Percentiles rank a stretch among this genome's conserved stretches.
These are phyloP conservation scores for Phania funesta DNA, from an alignment of 2,888 invertebrate species.

Conservation along the genomic window DNA sequence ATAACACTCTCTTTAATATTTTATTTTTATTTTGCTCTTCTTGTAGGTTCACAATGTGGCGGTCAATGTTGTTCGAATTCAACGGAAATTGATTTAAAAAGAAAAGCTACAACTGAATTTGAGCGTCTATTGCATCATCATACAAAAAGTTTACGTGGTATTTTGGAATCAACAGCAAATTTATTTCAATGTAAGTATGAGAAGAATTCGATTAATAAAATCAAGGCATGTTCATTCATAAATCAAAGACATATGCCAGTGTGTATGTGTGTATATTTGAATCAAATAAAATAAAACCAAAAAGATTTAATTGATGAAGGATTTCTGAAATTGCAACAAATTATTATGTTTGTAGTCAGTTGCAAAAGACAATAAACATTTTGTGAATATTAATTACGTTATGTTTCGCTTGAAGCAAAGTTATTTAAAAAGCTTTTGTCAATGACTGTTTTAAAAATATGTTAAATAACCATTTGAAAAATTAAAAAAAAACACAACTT, in stretches of 20 bases:
- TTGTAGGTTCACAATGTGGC: conserved; percentile 79
- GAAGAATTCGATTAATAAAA: neutral
- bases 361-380: too few species aligned
- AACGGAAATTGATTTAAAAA: conserved; percentile 78
- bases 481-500: too few species aligned
- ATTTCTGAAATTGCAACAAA: neutral
- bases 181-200: conserved; percentile 87
- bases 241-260: too few species aligned
- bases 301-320: conserved; percentile 17
- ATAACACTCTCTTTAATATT: neutral
- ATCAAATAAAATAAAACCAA: neutral
- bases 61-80: conserved; percentile 79
- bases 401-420: too few species aligned
- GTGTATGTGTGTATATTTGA: neutral
- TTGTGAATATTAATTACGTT: too few species aligned
- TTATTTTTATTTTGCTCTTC: conserved; percentile 18
- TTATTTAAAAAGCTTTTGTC: too few species aligned
- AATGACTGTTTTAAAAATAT: too few species aligned
- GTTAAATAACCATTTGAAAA: too few species aligned
- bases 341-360: neutral
- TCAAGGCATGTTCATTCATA: neutral
- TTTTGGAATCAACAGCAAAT: conserved; percentile 87
- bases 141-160: conserved; percentile 87
- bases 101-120: conserved; percentile 81
- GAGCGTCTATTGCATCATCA: conserved; percentile 86